A percentile compares a stretch with the other conserved stretches of the same genome.
Evolutionary conservation across 2,113 vertebrate genomes (phyloP).

Genomic region (Onychostoma macrolepis): DNA sequence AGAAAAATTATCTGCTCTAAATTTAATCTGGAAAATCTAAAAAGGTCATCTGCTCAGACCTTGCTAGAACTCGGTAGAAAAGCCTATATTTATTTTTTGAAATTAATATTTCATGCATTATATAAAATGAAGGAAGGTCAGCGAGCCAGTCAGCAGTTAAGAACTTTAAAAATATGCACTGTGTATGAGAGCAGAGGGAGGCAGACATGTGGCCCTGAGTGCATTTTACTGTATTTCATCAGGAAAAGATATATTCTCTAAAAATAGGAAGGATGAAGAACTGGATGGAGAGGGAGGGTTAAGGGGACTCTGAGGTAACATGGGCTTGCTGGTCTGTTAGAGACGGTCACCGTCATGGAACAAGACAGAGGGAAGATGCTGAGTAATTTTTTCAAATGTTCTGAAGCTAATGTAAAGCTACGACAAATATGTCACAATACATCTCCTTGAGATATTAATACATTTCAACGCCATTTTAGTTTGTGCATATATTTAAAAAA

Average conservation of each 20-base stretch:
- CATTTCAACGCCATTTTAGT: not conserved
- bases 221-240: constrained; percentile 63
- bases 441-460: not conserved
- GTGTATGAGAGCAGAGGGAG: constrained; percentile 42
- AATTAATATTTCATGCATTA: constrained; percentile 60
- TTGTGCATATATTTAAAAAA: too few species aligned
- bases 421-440: not conserved
- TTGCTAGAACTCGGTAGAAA: constrained; percentile 46
- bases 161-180: constrained; percentile 42
- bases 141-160: constrained; percentile 50
- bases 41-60: constrained; percentile 46
- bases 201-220: constrained; percentile 55
- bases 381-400: constrained; percentile 31
- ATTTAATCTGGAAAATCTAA: constrained; percentile 39
- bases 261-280: constrained; percentile 52
- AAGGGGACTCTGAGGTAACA: constrained; percentile 44
- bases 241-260: constrained; percentile 47
- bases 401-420: not conserved
- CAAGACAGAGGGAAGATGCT: constrained; percentile 22
- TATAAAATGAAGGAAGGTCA: constrained; percentile 61
- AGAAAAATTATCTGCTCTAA: not conserved
- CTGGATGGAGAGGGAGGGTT: not conserved
- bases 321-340: constrained; percentile 25
- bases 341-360: not conserved
- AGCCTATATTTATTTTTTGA: constrained; percentile 55